These are phyloP conservation scores for Natrix natrix DNA, from an alignment of 2,797 vertebrate genomes.

Conservation along the genomic window DNA sequence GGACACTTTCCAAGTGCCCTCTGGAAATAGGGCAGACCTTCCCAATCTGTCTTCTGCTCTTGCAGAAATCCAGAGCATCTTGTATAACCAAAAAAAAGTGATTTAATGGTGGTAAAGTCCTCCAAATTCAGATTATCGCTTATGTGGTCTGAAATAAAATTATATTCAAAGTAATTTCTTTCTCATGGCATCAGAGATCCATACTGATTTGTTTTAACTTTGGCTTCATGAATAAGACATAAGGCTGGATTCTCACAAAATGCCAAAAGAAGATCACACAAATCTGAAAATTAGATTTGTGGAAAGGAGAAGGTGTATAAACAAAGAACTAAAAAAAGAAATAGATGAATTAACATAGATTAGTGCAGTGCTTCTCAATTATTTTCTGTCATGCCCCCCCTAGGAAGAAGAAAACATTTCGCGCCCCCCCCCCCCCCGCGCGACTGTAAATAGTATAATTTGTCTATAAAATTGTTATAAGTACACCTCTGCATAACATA, in stretches of 20 bases:
- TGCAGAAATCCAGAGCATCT: neutral
- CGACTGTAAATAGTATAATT: too few species aligned
- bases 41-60: rapidly evolving
- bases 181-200: neutral
- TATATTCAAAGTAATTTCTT: neutral
- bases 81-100: neutral
- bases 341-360: neutral
- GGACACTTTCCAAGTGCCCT: neutral
- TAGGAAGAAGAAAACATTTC: too few species aligned
- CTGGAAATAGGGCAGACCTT: neutral
- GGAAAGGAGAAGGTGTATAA: neutral
- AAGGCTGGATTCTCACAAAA: neutral
- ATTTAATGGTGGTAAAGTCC: neutral
- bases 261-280: neutral
- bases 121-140: neutral
- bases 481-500: too few species aligned
- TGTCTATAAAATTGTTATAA: too few species aligned
- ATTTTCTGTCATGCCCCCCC: too few species aligned
- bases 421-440: too few species aligned
- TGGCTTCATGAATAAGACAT: neutral
- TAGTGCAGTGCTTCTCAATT: too few species aligned
- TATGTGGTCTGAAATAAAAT: neutral
- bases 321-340: neutral
- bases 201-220: neutral
- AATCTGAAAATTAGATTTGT: neutral